phyloP scores from a whole-genome alignment of 2,797 vertebrate genomes.

The Columba guinea region DNA sequence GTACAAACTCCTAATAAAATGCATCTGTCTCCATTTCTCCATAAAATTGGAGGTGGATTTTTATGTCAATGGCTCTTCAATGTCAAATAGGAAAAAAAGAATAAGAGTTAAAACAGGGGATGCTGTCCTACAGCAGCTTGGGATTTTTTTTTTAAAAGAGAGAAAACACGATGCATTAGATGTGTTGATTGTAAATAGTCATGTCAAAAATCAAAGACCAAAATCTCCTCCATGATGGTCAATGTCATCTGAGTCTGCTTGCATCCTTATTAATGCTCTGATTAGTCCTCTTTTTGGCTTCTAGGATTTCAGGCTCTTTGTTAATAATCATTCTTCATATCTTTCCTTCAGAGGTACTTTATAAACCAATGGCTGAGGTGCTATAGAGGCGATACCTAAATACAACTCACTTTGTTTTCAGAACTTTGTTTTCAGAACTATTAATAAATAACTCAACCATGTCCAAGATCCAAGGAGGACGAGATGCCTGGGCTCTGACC shows the following conservation, averaged over 20 bases:
- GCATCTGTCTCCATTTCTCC: conserved; percentile 13
- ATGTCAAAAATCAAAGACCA: background rate
- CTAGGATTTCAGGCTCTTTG: background rate
- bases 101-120: background rate
- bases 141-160: background rate
- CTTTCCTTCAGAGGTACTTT: background rate
- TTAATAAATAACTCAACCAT: background rate
- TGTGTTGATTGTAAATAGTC: background rate
- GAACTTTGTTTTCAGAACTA: no score
- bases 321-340: background rate
- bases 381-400: background rate
- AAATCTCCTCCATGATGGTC: background rate
- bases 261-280: background rate
- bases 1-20: conserved; percentile 16
- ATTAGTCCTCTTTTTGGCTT: background rate
- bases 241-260: background rate
- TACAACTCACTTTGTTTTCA: background rate
- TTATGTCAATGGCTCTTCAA: background rate
- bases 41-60: background rate
- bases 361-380: background rate
- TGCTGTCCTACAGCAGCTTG: background rate
- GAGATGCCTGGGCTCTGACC: background rate
- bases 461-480: background rate
- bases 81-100: background rate
- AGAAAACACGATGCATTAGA: background rate